Conservation (phyloP, 2,888 invertebrate genomes). For the Himalopsyche kuldschensis region DNA sequence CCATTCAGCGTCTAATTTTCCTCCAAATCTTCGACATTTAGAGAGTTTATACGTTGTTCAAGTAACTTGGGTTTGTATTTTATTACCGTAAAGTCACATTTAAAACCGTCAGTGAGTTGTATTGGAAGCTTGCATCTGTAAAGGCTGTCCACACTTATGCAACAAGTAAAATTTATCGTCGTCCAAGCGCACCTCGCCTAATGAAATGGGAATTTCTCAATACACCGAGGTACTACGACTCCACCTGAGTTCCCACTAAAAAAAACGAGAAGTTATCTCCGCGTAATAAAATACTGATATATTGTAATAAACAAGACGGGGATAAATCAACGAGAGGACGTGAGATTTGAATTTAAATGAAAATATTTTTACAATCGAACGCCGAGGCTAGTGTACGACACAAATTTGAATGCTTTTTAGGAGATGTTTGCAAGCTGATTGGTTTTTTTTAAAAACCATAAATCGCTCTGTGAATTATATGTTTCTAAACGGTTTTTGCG, state of each 20-base stretch:
- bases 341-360: neutral
- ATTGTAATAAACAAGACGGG: neutral
- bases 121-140: neutral
- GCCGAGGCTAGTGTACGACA: neutral
- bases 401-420: neutral
- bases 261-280: neutral
- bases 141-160: neutral
- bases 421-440: neutral
- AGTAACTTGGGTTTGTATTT: neutral
- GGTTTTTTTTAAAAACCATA: neutral
- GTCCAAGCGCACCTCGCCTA: neutral
- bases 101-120: neutral
- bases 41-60: neutral
- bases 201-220: constrained; percentile 1
- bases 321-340: neutral
- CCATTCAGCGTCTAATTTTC: too few species aligned
- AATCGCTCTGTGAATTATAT: neutral
- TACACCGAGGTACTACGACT: neutral
- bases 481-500: too few species aligned
- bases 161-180: neutral
- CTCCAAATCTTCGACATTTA: too few species aligned
- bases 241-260: neutral
- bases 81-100: neutral
- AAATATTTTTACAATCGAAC: neutral
- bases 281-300: neutral